Percentiles rank a stretch among this genome's conserved stretches.
Conservation (phyloP, 2,113 vertebrate species). For the Phylloscopus whistleri region DNA sequence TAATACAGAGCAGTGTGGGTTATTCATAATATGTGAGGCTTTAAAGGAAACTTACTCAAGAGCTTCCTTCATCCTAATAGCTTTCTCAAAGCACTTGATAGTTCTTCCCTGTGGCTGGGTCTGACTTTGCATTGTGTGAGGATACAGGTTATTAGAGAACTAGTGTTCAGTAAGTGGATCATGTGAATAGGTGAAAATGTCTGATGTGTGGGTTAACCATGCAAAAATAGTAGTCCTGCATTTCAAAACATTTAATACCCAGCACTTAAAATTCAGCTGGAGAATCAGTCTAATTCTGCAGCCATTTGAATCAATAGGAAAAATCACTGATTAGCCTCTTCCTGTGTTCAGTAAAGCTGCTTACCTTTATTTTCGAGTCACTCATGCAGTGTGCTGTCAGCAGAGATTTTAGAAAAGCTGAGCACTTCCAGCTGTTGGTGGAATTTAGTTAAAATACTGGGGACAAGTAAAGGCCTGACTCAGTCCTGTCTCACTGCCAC, state of each 20-base stretch:
- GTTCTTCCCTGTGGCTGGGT: not conserved
- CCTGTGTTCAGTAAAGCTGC: slow-evolving; percentile 1
- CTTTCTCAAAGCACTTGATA: not conserved
- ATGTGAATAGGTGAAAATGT: not conserved
- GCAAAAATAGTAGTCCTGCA: not conserved
- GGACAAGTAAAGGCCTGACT: not conserved
- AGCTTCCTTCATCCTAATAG: not conserved
- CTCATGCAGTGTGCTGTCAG: not conserved
- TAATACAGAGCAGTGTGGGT: not conserved
- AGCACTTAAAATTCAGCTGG: not conserved
- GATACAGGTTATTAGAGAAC: not conserved
- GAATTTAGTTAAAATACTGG: not conserved
- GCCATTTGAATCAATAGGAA: not conserved
- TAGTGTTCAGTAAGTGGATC: not conserved
- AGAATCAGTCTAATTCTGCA: not conserved
- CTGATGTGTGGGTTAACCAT: not conserved
- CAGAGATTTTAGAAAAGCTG: not conserved
- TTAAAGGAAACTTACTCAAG: not conserved
- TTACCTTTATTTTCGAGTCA: slow-evolving; percentile 9
- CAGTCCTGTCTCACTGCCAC: not conserved
- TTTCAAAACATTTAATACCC: not conserved
- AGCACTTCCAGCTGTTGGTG: slow-evolving; percentile 6
- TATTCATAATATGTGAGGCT: not conserved
- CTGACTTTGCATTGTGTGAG: not conserved
- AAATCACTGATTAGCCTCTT: slow-evolving; percentile 25